Conservation (phyloP, 2,113 vertebrate genomes). For the Sinosuthora webbiana region DNA sequence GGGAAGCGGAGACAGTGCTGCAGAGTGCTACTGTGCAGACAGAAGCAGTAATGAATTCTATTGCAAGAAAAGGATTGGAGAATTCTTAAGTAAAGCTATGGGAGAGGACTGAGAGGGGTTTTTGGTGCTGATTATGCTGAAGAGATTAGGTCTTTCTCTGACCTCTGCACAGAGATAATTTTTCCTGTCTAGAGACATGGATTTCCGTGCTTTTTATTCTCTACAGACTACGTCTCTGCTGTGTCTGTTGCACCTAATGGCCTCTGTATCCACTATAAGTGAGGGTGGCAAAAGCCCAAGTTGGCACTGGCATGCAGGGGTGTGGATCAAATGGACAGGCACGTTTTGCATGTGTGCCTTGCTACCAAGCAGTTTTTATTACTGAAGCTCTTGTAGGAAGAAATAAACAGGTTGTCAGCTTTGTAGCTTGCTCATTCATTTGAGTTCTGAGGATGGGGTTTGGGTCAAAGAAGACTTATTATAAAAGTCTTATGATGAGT, state of each 20-base stretch:
- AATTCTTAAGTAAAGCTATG: not conserved
- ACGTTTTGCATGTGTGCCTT: not conserved
- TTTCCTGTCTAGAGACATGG: not conserved
- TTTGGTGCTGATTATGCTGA: not conserved
- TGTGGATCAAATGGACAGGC: not conserved
- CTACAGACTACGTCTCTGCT: not conserved
- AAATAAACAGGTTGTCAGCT: not conserved
- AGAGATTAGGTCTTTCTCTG: not conserved
- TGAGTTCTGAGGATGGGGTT: not conserved
- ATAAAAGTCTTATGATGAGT: no score
- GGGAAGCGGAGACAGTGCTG: not conserved
- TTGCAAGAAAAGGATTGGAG: not conserved
- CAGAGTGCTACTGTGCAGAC: not conserved
- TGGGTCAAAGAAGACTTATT: not conserved
- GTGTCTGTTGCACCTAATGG: not conserved
- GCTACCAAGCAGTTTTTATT: not conserved
- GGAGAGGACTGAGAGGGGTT: not conserved
- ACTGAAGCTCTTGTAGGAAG: not conserved
- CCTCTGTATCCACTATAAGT: not conserved
- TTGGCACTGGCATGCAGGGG: not conserved
- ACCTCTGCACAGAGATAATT: not conserved
- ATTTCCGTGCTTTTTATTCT: not conserved
- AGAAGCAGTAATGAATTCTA: not conserved
- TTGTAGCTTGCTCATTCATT: not conserved
- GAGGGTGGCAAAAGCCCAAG: not conserved